Percentiles rank a stretch among this genome's conserved stretches.
Evolutionary conservation across 2,797 vertebrate genomes (phyloP).

Genomic region (Salarias fasciatus): DNA sequence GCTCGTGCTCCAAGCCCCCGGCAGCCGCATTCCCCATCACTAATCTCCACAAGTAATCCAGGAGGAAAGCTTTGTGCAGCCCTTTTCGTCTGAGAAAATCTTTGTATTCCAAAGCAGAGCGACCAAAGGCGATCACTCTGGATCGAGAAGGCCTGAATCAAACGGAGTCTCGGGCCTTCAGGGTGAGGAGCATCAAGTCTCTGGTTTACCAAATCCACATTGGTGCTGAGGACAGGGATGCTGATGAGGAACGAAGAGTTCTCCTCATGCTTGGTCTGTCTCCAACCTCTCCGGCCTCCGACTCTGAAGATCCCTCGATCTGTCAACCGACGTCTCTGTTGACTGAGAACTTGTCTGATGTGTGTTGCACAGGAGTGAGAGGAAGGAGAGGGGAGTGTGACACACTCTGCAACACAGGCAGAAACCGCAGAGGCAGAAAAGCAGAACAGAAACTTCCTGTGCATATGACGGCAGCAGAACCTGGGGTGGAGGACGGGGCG

Average conservation of each 20-base stretch:
- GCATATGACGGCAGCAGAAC: slow-evolving; percentile 61
- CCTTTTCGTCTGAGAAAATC: slow-evolving; percentile 54
- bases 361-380: slow-evolving; percentile 50
- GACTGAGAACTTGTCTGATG: slow-evolving; percentile 27
- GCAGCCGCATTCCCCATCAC: slow-evolving; percentile 91
- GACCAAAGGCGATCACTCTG: slow-evolving; percentile 34
- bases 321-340: slow-evolving; percentile 13
- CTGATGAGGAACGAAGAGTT: slow-evolving; percentile 31
- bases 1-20: slow-evolving; percentile 84
- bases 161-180: slow-evolving; percentile 30
- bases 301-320: slow-evolving; percentile 3
- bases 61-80: slow-evolving; percentile 66
- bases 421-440: slow-evolving; percentile 83
- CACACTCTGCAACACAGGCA: slow-evolving; percentile 51
- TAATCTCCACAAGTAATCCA: slow-evolving; percentile 86
- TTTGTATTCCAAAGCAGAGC: slow-evolving; percentile 43
- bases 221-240: slow-evolving; percentile 37
- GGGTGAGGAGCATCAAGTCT: slow-evolving; percentile 29
- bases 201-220: slow-evolving; percentile 36
- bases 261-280: slow-evolving; percentile 52
- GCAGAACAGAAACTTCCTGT: slow-evolving; percentile 87
- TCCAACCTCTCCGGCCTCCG: slow-evolving; percentile 13
- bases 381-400: slow-evolving; percentile 72
- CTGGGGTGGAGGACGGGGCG: slow-evolving; percentile 48
- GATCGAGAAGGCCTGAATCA: slow-evolving; percentile 32